Base-by-base conservation (phyloP, 1,140 invertebrate species). In the Monochamus saltuarius region DNA sequence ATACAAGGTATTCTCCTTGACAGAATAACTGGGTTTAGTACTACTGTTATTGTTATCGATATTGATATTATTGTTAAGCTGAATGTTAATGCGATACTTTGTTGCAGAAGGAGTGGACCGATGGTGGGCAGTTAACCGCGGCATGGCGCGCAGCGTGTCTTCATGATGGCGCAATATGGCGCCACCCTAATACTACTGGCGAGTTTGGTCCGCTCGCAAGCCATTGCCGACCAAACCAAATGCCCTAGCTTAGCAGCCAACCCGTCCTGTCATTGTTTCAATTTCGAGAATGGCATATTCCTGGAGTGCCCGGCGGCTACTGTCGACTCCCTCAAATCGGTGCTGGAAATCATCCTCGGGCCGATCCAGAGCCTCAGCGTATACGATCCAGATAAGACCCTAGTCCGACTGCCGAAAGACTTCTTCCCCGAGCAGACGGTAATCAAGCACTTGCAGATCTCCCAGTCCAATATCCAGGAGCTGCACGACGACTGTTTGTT, bases 281-380 rank as follows among this genome's bases (percentile, higher is more conserved):
- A 90, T 78, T 91, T 94, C 74, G 90, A 94, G 75, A 91, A 94
- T 79, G 92, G 91, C 29, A 82, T 95, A 50, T 93, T 92, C 78
- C 80, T 95, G 64, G 92, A 96, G 78, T 96, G 93, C 74, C 89
- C 91, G 13, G 89, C 85, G 55, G 88, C 87, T 4, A 87, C 86
- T n/a, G 73, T 76, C 4, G 67, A 77, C 17, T 80, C 80, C 11
- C 65, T 82, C 50, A 77, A 75, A 39, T 68, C 76, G 10, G 79
- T 80, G 1, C 62, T 81, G 29, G 75, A 84, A 74, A 68, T 81
- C 75, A 67, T 86, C 72, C 75, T 80, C 72, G 82, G 83, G 49
- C 82, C 83, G 8, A 87, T 95, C 40, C 90, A 94, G 72, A 94
- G 91, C 22, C 81, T 95, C 65, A 92, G 88, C 65, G 86, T 95